Evolutionary conservation across 2,797 vertebrate species (phyloP), one percentile per base, ranked within the genome.

Genomic region (Thripadectes ignobilis): DNA sequence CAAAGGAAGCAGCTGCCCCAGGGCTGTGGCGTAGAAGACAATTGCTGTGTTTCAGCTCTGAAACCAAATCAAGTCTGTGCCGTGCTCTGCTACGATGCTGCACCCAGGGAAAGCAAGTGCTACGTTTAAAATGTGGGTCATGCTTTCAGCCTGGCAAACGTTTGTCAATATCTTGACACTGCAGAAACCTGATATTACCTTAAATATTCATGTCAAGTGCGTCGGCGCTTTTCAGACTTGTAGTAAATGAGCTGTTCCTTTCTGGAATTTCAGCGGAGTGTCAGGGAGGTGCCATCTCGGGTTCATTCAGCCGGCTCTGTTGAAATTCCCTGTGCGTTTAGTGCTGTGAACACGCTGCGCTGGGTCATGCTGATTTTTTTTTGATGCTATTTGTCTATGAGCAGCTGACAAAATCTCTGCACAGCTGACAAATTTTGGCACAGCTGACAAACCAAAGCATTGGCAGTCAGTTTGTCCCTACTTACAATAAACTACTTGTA

Each of bases 1-100:
- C 89, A 43, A 36, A 86, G 91, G 92, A 90, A 91, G 88, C 93
- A 95, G 94, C 93, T 97, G 90, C 92, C 94, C 79, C 88, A 2
- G 73, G 90, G 76, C 51, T 92, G 81, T 65, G 54, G 57, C 85
- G 10, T 79, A 24, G 7, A 59, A 81, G 71, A 96, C 74, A 90
- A 67, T 86, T 46, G 85, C 85, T 43, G 72, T 14, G 66, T 87
- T 79, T 96, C 83, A 68, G 85, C 93, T 94, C 96, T 57, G 75
- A 74, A 93, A 62, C 87, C 83, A 75, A 77, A 69, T 76, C 48
- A 88, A 81, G 81, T 23, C 59, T 34, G 59, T 55, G 23, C 88
- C 57, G 54, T 36, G 78, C 65, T 27, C 46, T 26, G n/a, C 10
- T 29, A 43, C 78, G 57, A 18, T 6, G 41, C 68, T 51, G 32